Evolutionary conservation across 2,797 vertebrate species (phyloP).

Genomic region (Buphagus erythrorhynchus): DNA sequence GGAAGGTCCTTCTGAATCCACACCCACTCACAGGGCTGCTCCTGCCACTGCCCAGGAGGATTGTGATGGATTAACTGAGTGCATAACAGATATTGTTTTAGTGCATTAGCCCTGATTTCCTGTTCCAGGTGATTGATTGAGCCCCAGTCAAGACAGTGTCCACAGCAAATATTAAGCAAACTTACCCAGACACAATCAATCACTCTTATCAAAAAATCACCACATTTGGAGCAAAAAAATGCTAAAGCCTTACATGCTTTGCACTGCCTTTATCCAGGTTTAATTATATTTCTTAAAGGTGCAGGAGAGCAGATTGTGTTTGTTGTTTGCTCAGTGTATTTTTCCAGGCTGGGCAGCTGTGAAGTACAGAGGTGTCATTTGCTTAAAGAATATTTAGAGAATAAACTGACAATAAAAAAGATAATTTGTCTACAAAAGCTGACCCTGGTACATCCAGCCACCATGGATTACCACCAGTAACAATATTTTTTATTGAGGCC

Average conservation of each 20-base stretch:
- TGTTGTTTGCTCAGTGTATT: neutral
- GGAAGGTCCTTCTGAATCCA: neutral
- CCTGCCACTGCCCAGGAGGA: neutral
- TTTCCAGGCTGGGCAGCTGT: neutral
- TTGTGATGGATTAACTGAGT: conserved; percentile 66
- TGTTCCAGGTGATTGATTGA: conserved; percentile 68
- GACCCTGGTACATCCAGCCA: neutral
- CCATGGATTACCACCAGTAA: neutral
- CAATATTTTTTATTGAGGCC: neutral
- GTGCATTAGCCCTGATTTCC: conserved; percentile 75
- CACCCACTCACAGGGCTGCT: neutral
- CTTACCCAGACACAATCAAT: conserved; percentile 60
- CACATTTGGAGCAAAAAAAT: neutral
- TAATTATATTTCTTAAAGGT: neutral
- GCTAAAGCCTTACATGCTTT: neutral
- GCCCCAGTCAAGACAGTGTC: conserved; percentile 50
- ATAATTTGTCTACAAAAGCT: neutral
- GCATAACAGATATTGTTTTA: conserved; percentile 65
- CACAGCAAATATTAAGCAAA: conserved; percentile 67
- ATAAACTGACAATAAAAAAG: neutral
- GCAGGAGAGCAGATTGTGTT: neutral
- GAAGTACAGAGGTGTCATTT: neutral
- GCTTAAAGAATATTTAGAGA: neutral
- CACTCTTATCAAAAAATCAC: conserved; percentile 46
- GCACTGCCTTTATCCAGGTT: neutral